Base-by-base conservation (phyloP, 2,113 vertebrate genomes). In the Lonchura striata region DNA sequence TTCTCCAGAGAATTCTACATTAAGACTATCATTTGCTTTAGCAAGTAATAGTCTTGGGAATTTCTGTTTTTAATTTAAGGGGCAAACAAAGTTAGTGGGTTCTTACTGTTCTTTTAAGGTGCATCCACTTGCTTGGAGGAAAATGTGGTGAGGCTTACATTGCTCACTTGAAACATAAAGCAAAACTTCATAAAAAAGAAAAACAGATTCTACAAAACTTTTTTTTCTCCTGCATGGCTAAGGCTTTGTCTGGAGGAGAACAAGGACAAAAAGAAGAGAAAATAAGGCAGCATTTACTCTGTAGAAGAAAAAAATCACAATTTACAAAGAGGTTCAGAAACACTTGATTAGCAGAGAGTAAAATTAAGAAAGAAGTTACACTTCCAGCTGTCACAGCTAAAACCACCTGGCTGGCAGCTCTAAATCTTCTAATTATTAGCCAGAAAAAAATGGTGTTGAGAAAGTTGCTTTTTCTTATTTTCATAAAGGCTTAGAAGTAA, bases 361-460 rank as follows among this genome's bases (percentile, higher is more conserved):
- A 86, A 92, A 91, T 64, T 68, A 68, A 87, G 37, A 53, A 82
- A 89, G 52, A 87, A 91, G 44, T 41, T 78, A 39, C 78, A 84
- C 22, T 64, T 93, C 52, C 92, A 94, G 72, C 63, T 89, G 90
- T 75, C 87, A 83, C 78, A 47, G 57, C 70, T 82, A 85, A 91
- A 91, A 44, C 53, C 74, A 89, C 44, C 65, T 6, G 44, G 13
- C 74, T 92, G 56, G 30, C 60, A 66, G 64, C 24, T 86, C 39
- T 71, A 75, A 92, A 78, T 66, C 86, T 60, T 78, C 72, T 78
- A 80, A 97, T 94, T 88, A 81, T 56, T 81, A 78, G 30, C 33
- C 68, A 83, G 68, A n/a, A 86, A 92, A 92, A 92, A 94, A 86
- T 4, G 16, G 7, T 33, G 30, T 47, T 89, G 61, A 5, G 5